Conservation (phyloP, 1,140 invertebrate genomes). For the Monomorium pharaonis region DNA sequence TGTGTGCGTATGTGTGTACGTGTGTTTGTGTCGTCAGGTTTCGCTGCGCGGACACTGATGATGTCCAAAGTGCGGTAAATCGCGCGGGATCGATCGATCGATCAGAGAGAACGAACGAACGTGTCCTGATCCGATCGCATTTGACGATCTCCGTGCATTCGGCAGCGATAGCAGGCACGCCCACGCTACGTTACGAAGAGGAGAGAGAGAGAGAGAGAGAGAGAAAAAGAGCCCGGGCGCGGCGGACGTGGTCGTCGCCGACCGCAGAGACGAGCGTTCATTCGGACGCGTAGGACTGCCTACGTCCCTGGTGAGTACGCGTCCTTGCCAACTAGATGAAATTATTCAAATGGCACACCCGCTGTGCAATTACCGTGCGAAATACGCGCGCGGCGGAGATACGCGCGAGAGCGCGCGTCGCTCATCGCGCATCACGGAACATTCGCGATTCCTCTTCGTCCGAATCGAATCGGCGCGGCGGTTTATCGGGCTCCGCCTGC, state of each 20-base stretch:
- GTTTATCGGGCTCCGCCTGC: neutral
- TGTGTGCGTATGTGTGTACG: too few species aligned
- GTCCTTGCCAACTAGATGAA: slow-evolving; percentile 36
- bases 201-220: too few species aligned
- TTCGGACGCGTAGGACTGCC: neutral
- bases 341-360: slow-evolving; percentile 42
- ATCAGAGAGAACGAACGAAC: too few species aligned
- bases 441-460: neutral
- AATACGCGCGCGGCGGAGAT: neutral
- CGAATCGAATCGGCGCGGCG: neutral
- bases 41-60: neutral
- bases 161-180: neutral
- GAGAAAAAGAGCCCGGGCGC: neutral
- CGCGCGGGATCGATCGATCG: neutral
- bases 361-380: slow-evolving; percentile 18
- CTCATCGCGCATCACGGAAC: too few species aligned
- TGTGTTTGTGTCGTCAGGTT: too few species aligned
- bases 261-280: neutral
- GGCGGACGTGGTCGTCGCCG: neutral
- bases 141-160: slow-evolving; percentile 7
- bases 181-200: too few species aligned
- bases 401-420: too few species aligned
- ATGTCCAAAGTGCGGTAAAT: slow-evolving; percentile 16
- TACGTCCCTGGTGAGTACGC: slow-evolving; percentile 48
- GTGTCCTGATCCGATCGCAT: neutral